These are phyloP conservation scores for Samia ricini DNA, from an alignment of 1,140 invertebrate species.

Conservation along the genomic window DNA sequence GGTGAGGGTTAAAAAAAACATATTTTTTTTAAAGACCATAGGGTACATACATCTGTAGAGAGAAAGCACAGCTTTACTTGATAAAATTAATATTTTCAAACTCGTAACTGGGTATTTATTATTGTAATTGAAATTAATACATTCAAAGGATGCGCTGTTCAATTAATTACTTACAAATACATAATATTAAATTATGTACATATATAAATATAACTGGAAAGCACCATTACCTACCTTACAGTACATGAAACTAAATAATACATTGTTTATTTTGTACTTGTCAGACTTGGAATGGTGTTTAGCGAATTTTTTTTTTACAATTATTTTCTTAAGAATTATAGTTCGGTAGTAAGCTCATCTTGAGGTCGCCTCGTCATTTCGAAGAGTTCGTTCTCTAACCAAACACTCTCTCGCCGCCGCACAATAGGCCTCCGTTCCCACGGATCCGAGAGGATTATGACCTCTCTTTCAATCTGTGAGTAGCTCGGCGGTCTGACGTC, in stretches of 20 bases:
- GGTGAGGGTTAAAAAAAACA: no score
- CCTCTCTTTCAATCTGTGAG: constrained; percentile 61
- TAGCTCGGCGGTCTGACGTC: constrained; percentile 77
- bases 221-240: not conserved
- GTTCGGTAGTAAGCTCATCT: constrained; percentile 88
- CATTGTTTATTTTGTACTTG: constrained; percentile 37
- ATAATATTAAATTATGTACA: no score
- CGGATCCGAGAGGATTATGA: constrained; percentile 76
- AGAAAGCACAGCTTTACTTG: not conserved
- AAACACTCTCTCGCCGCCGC: constrained; percentile 76
- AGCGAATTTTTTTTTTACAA: not conserved
- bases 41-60: not conserved
- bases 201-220: no score
- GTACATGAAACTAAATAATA: not conserved
- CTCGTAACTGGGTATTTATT: not conserved
- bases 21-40: no score
- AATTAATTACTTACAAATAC: not conserved
- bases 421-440: constrained; percentile 72
- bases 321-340: constrained; percentile 37
- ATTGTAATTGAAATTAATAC: not conserved
- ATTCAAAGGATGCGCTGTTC: not conserved
- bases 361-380: constrained; percentile 86
- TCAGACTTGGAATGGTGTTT: constrained; percentile 28
- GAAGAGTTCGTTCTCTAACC: constrained; percentile 85
- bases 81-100: not conserved